Evolutionary conservation across 2,113 vertebrate species (phyloP).

Genomic region (Gasterosteus aculeatus): DNA sequence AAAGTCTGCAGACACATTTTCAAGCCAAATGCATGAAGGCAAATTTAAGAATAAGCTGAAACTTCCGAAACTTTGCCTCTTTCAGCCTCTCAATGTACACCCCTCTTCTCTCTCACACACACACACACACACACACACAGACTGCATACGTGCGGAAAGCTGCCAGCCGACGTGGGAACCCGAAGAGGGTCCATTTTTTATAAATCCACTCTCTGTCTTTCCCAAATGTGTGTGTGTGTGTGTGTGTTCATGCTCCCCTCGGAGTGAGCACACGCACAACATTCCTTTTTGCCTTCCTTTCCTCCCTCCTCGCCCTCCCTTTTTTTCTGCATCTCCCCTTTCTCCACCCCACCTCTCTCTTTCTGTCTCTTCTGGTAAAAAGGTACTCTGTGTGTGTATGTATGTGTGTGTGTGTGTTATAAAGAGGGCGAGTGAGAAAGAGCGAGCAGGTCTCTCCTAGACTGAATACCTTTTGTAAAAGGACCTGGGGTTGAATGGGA

Average conservation of each 20-base stretch:
- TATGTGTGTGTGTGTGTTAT: conserved; percentile 16
- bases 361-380: conserved; percentile 34
- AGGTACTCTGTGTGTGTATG: conserved; percentile 54
- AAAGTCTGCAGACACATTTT: conserved; percentile 28
- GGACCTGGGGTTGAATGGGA: conserved; percentile 75
- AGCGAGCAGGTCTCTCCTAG: conserved; percentile 62
- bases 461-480: conserved; percentile 79
- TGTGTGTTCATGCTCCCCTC: conserved; percentile 47
- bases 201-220: conserved; percentile 72
- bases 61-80: conserved; percentile 27
- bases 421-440: conserved; percentile 30
- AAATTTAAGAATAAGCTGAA: conserved; percentile 26
- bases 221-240: conserved; percentile 51
- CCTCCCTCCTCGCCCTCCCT: conserved; percentile 15
- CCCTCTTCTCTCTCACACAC: background rate
- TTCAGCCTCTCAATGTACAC: conserved; percentile 7
- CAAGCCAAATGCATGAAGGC: conserved; percentile 31
- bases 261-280: conserved; percentile 59
- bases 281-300: conserved; percentile 66
- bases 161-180: conserved; percentile 69
- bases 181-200: conserved; percentile 66
- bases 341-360: conserved; percentile 40
- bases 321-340: conserved; percentile 38
- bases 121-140: conserved; percentile 22
- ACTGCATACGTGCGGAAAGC: conserved; percentile 66